A percentile compares a stretch with the other conserved stretches of the same genome.
Conservation (phyloP, 2,797 vertebrate species). For the Pelodytes ibericus region DNA sequence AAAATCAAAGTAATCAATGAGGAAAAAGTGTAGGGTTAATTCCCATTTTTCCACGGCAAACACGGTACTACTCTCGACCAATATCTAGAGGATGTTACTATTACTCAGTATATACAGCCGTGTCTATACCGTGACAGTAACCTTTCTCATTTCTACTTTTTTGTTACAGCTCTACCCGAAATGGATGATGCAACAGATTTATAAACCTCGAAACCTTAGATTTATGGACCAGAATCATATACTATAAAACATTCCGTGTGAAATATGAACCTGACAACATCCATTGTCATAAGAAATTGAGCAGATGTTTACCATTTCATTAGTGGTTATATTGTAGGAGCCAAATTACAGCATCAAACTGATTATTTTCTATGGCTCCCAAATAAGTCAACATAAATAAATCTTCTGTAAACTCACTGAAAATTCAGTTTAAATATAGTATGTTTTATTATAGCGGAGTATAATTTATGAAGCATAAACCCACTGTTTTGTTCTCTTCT, state of each 20-base stretch:
- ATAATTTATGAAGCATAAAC: conserved; percentile 28
- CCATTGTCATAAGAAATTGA: background rate
- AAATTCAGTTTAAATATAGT: conserved; percentile 17
- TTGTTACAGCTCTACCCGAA: no score
- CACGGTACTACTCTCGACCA: no score
- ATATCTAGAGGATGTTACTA: no score
- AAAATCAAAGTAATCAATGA: no score
- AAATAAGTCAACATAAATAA: background rate
- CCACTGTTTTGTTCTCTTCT: conserved; percentile 18
- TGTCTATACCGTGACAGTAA: no score
- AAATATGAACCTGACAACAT: background rate
- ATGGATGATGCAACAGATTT: background rate
- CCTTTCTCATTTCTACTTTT: no score
- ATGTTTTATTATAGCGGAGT: conserved; percentile 7
- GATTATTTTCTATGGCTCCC: conserved; percentile 31
- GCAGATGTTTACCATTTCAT: conserved; percentile 71
- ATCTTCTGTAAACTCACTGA: conserved; percentile 15
- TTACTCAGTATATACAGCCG: no score
- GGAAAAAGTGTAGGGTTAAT: no score
- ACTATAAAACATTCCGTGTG: background rate
- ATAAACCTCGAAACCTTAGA: background rate
- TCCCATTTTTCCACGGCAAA: no score
- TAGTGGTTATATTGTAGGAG: conserved; percentile 67
- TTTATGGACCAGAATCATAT: no score
- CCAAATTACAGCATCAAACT: conserved; percentile 64